A percentile compares a stretch with the other conserved stretches of the same genome.
Conservation (phyloP, 2,797 vertebrate species). For the Poecilia velifera region DNA sequence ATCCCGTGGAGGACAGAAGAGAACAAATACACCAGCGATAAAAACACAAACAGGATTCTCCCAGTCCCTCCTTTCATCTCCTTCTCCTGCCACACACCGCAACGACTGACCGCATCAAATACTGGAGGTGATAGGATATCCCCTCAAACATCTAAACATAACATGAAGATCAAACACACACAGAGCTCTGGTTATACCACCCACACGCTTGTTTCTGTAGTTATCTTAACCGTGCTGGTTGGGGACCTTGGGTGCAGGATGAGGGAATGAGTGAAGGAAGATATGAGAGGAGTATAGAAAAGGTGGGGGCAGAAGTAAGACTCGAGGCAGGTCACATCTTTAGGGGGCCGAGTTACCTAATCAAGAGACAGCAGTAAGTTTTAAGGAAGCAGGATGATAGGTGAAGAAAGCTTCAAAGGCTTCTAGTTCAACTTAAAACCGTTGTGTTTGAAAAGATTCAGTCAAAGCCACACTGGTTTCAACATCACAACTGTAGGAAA, state of each 20-base stretch:
- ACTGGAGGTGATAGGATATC: constrained; percentile 85
- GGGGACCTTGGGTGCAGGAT: constrained; percentile 58
- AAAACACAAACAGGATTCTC: constrained; percentile 83
- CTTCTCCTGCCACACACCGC: constrained; percentile 70
- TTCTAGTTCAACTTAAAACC: constrained; percentile 57
- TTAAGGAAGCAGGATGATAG: constrained; percentile 52
- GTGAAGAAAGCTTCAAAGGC: constrained; percentile 57
- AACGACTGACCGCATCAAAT: constrained; percentile 77
- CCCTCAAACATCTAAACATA: constrained; percentile 85
- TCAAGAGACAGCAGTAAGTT: constrained; percentile 49
- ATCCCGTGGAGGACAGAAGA: constrained; percentile 72
- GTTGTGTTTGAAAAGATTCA: neutral
- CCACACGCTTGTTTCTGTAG: constrained; percentile 77
- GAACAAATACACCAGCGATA: constrained; percentile 80
- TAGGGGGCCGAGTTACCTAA: constrained; percentile 54
- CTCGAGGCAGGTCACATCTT: constrained; percentile 69
- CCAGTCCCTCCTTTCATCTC: constrained; percentile 76
- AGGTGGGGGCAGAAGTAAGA: constrained; percentile 59
- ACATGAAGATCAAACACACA: constrained; percentile 82
- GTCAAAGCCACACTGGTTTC: neutral
- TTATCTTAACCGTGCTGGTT: constrained; percentile 82
- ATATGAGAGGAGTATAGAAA: constrained; percentile 41
- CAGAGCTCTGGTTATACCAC: constrained; percentile 76
- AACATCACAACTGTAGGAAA: neutral
- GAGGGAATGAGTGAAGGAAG: constrained; percentile 42